Evolutionary conservation across 2,113 vertebrate genomes (phyloP).

Genomic region (Otis tarda): DNA sequence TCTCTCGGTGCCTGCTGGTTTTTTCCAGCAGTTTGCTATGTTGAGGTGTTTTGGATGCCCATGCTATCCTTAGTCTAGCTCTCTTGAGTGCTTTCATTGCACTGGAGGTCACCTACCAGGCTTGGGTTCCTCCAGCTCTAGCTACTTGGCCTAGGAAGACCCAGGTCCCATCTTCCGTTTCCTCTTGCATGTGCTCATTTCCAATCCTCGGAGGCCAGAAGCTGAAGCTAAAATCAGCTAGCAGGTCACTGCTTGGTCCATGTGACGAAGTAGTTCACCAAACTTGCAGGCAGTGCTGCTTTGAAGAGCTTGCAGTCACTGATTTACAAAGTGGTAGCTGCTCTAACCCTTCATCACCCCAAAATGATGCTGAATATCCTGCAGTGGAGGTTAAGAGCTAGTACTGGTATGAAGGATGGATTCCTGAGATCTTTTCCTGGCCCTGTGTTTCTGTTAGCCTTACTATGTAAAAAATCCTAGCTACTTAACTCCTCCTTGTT

Average conservation of each 20-base stretch:
- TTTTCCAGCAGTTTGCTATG: neutral
- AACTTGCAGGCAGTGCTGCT: neutral
- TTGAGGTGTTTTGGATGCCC: fast-evolving
- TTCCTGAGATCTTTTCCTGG: neutral
- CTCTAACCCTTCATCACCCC: fast-evolving
- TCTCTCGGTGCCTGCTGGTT: neutral
- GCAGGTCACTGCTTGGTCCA: neutral
- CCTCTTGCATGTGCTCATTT: neutral
- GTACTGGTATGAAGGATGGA: neutral
- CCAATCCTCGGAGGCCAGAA: neutral
- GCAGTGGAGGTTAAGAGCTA: neutral
- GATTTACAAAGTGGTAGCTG: neutral
- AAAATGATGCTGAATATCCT: neutral
- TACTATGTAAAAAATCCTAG: neutral
- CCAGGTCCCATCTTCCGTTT: neutral
- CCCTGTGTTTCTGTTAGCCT: fast-evolving
- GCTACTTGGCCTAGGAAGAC: neutral
- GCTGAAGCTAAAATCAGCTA: neutral
- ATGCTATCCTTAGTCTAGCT: neutral
- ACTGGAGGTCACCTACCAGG: neutral
- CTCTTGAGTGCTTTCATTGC: neutral
- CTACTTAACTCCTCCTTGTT: neutral
- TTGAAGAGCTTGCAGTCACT: no score
- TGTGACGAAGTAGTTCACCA: fast-evolving
- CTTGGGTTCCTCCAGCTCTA: neutral